Evolutionary conservation across 2,797 vertebrate species (phyloP), one percentile per base, ranked within the genome.

Genomic region (Vultur gryphus): DNA sequence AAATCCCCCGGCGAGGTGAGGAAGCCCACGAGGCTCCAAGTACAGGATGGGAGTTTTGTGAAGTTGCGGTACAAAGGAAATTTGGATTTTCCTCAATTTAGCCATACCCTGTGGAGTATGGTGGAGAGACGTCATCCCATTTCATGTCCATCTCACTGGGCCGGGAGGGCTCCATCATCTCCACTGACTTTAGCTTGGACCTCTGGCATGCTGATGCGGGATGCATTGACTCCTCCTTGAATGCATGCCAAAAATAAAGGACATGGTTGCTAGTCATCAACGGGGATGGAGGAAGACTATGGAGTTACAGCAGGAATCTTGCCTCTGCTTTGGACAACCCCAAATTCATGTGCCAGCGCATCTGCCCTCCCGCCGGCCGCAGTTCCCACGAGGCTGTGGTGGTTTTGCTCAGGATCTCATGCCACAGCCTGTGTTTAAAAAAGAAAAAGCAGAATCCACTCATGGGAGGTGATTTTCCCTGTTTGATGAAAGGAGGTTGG

Each of bases 311-410:
- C 31, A 83, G 18, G 35, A 61, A 57, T 39, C 39, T 37, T 21
- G 1, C 10, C 41, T 71, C 20, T 39, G 46, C 41, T 44, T 71
- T 71, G 46, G 16, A 9, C 28, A 51, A 9, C 28, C 35, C 28
- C 37, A 20, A 28, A 33, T 48, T 58, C 1, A 0, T 8, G 43
- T 44, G 43, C 25, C 43, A 55, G 29, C 1, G 1, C 31, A 6
- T 14, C 31, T 21, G 21, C 15, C 62, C 35, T 88, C 51, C 44
- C 4, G 2, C 49, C 2, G 13, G 58, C 33, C 19, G 2, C 52
- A 16, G n/a, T 10, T 49, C 62, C 24, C 24, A 7, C 0, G 0
- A 6, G 66, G 28, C 46, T 64, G 46, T 6, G 70, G 18, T 0
- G 11, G 24, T 29, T 81, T 82, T 59, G 7, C n/a, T 41, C 58